Conservation (phyloP, 2,888 invertebrate genomes). For the Phalera bucephala region DNA sequence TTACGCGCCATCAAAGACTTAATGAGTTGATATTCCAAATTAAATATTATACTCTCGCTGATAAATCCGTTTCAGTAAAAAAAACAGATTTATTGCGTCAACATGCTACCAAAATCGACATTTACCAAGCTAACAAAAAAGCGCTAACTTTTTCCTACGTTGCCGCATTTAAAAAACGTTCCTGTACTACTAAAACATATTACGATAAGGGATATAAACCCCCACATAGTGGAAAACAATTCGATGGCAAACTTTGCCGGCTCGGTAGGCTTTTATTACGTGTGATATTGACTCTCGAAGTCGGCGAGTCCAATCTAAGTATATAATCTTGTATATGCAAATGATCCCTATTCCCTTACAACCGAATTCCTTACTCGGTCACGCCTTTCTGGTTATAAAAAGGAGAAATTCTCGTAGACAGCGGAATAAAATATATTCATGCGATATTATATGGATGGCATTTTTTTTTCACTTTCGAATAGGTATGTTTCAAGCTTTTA, state of each 20-base stretch:
- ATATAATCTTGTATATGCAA: constrained; percentile 74
- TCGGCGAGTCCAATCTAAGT: constrained; percentile 59
- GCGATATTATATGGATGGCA: constrained; percentile 36
- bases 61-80: no score
- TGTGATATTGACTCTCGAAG: constrained; percentile 67
- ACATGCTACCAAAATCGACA: no score
- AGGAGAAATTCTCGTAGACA: constrained; percentile 57
- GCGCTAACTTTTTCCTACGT: no score
- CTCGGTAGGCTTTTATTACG: constrained; percentile 65
- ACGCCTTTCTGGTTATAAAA: constrained; percentile 65
- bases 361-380: constrained; percentile 65
- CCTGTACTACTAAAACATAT: constrained; percentile 37
- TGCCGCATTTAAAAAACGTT: not conserved
- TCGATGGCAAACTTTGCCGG: constrained; percentile 58
- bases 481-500: no score
- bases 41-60: no score
- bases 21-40: no score
- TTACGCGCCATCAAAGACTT: no score
- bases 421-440: constrained; percentile 67
- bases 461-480: constrained; percentile 22
- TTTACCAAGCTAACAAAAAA: no score
- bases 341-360: constrained; percentile 64
- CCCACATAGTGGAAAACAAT: constrained; percentile 63
- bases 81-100: no score
- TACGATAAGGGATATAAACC: constrained; percentile 42